Evolutionary conservation across 2,797 vertebrate genomes (phyloP), one percentile per base, ranked within the genome.

Genomic region (Molothrus ater): DNA sequence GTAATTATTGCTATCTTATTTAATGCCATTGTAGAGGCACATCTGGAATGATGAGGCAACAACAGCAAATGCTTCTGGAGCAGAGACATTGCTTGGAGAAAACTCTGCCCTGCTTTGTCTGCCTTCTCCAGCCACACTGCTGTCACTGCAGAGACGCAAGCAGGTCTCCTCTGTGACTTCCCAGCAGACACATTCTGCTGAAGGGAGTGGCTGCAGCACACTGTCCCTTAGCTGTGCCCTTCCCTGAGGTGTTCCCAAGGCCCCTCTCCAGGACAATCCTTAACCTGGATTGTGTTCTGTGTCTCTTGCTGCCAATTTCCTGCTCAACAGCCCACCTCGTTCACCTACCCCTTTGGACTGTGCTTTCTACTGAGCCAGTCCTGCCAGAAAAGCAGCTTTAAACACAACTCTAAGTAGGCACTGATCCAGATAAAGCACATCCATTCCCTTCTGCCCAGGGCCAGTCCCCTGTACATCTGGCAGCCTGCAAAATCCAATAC

Each of bases 401-500:
- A 82, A 48, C 29, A 45, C 6, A 25, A 2, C 28, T 73, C 10
- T 21, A 13, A 48, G 22, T 6, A 42, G 56, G 14, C 11, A 7
- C 2, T 5, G 31, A 45, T 38, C n/a, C 26, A 47, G 15, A 36
- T 7, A 59, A 59, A 47, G n/a, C n/a, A 73, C 54, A 73, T 29
- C 32, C 22, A 29, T n/a, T 31, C 10, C 42, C 4, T 32, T 34
- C 64, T 26, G 28, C 19, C 34, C n/a, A 13, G 36, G 13, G 25
- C 0, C 0, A 80, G 12, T 26, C 26, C 24, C 18, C n/a, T 20
- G 10, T 5, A 4, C 11, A 43, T 16, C 31, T 25, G 53, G 36
- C 57, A 74, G 19, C 31, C 53, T 54, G 53, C 53, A 54, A 54
- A 54, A 20, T 54, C 53, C 6, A 54, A 66, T 54, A 22, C 11